phyloP scores from a whole-genome alignment of 2,888 invertebrate genomes.

The Chymomyza procnemis region DNA sequence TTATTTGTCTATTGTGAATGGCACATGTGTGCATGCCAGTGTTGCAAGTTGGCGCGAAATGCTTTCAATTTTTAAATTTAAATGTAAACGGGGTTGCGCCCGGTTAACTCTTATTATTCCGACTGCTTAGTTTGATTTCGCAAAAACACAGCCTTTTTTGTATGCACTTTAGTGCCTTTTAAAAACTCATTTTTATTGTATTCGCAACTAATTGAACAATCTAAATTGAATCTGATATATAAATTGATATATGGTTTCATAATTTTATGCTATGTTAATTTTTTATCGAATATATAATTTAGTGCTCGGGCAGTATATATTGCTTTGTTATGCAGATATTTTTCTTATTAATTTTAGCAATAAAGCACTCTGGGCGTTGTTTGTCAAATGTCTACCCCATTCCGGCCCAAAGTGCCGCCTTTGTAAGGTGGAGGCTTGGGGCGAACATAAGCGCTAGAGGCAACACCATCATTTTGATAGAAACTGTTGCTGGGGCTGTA shows the following conservation, averaged over 20 bases:
- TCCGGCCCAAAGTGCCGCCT: constrained; percentile 69
- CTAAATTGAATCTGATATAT: background rate
- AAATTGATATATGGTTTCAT: constrained; percentile 20
- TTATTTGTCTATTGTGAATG: background rate
- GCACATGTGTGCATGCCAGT: background rate
- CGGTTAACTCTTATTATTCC: too few species aligned
- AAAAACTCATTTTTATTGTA: constrained; percentile 31
- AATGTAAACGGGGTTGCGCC: background rate
- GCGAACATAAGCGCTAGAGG: constrained; percentile 78
- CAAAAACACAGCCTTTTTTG: background rate
- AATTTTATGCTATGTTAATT: constrained; percentile 15
- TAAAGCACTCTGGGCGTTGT: constrained; percentile 77
- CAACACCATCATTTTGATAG: constrained; percentile 79
- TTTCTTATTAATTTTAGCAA: constrained; percentile 57
- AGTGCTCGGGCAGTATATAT: background rate
- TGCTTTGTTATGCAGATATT: background rate
- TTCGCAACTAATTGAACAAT: constrained; percentile 26
- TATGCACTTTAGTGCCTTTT: background rate
- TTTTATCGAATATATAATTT: constrained; percentile 11
- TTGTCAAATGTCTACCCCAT: constrained; percentile 78
- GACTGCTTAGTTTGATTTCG: background rate
- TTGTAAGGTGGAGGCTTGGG: constrained; percentile 79
- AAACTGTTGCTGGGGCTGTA: constrained; percentile 81
- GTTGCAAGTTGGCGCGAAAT: background rate
- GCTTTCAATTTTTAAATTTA: background rate